A percentile compares a stretch with the other conserved stretches of the same genome.
phyloP scores from a whole-genome alignment of 1,140 invertebrate species.

The Kradibia gibbosae region DNA sequence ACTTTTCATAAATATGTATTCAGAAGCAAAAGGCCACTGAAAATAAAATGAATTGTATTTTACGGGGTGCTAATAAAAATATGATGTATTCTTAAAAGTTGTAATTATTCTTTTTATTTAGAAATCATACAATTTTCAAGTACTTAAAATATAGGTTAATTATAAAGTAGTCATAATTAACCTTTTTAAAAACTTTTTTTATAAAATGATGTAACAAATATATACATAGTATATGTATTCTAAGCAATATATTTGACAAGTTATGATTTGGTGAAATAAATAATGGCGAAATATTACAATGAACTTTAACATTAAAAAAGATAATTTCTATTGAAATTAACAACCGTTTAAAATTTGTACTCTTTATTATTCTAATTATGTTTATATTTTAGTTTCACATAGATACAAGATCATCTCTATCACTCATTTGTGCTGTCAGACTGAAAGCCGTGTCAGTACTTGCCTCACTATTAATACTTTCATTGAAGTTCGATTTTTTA shows the following conservation, averaged over 20 bases:
- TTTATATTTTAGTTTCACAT: constrained; percentile 47
- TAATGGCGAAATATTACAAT: constrained; percentile 8
- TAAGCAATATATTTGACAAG: constrained; percentile 24
- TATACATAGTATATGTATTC: constrained; percentile 36
- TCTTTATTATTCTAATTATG: not conserved
- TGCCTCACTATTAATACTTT: constrained; percentile 68
- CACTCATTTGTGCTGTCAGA: constrained; percentile 68
- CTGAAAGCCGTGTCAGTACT: constrained; percentile 71
- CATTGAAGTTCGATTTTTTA: constrained; percentile 65
- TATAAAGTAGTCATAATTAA: not conserved
- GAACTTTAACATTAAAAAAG: not conserved
- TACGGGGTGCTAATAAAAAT: constrained; percentile 46
- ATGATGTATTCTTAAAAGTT: constrained; percentile 44
- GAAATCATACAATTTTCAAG: not conserved
- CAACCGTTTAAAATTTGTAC: constrained; percentile 31
- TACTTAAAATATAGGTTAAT: not conserved
- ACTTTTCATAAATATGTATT: constrained; percentile 30
- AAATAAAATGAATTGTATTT: constrained; percentile 48
- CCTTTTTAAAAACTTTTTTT: constrained; percentile 20
- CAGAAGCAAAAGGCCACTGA: not conserved
- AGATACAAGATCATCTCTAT: constrained; percentile 65
- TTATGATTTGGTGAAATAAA: constrained; percentile 42
- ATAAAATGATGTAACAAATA: constrained; percentile 47
- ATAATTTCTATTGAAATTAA: constrained; percentile 13
- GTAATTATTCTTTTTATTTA: constrained; percentile 1